Conservation (phyloP, 2,113 vertebrate species). For the Lamprologus lemairii region DNA sequence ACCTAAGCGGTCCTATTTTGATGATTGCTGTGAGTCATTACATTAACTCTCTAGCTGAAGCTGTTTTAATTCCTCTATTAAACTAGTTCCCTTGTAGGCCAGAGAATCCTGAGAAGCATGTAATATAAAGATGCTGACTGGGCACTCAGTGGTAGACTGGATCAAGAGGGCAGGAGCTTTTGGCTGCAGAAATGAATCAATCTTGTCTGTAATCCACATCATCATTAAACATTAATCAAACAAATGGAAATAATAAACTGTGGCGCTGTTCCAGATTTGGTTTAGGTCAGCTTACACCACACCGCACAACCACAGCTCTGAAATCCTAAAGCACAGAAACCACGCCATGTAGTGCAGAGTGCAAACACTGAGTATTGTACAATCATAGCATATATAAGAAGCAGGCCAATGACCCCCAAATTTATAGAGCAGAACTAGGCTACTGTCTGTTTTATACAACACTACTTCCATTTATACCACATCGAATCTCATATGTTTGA, state of each 20-base stretch:
- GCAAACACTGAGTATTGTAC: neutral
- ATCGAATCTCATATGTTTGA: neutral
- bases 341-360: neutral
- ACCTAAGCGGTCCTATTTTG: neutral
- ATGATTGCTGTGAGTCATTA: conserved; percentile 43
- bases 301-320: neutral
- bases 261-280: neutral
- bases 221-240: conserved; percentile 35
- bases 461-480: neutral
- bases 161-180: neutral
- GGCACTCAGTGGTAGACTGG: neutral
- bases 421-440: neutral
- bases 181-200: conserved; percentile 4
- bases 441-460: neutral
- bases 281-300: neutral
- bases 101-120: conserved; percentile 12
- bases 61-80: conserved; percentile 25
- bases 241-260: conserved; percentile 21
- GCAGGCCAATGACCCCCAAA: neutral
- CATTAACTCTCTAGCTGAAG: conserved; percentile 23
- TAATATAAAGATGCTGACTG: conserved; percentile 22
- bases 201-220: neutral
- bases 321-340: neutral
- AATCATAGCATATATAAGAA: neutral
- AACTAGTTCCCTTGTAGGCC: neutral